Evolutionary conservation across 2,888 invertebrate genomes (phyloP), one percentile per base, ranked within the genome.

Genomic region (Podotricha telesiphe): DNA sequence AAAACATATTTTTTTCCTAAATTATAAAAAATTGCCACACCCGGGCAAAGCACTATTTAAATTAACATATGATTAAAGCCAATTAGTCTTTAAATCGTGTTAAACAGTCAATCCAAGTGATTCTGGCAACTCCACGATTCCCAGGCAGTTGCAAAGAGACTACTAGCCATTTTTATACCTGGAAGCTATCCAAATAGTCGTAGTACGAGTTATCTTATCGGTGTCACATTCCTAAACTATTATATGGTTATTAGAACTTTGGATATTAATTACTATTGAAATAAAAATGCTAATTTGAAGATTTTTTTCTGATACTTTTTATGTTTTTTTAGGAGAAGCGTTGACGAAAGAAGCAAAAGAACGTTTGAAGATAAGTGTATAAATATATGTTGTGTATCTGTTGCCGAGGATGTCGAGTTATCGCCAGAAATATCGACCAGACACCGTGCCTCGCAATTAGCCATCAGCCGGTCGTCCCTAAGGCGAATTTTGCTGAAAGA

Each of bases 121-220:
- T 53, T 59, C 69, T 74, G 70, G 72, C 69, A 74, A 55, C 72
- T 67, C 71, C 45, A 3, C 53, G 68, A 59, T 50, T 79, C 87
- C 88, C 88, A 86, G 88, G 81, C 86, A 82, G 82, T 84, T 82
- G 85, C 83, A 83, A 73, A 81, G 85, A 85, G 86, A 85, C 81
- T 74, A 82, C 83, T 85, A 84, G 86, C 83, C 92, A 91, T 92
- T 92, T 92, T 89, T 88, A 84, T 85, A 89, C 86, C 91, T 92
- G 92, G 92, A 89, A 80, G 74, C 74, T 75, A 75, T 91, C 92
- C 92, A 92, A 92, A 89, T 90, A 89, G 34, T 37, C 34, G 17
- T 17, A 37, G 87, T 87, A 87, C 89, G 76, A 77, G 75, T 81
- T 86, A 89, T 88, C 58, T 73, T 73, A 72, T 74, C 75, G 59